Evolutionary conservation across 1,140 invertebrate species (phyloP).

Genomic region (Penaeus vannamei): DNA sequence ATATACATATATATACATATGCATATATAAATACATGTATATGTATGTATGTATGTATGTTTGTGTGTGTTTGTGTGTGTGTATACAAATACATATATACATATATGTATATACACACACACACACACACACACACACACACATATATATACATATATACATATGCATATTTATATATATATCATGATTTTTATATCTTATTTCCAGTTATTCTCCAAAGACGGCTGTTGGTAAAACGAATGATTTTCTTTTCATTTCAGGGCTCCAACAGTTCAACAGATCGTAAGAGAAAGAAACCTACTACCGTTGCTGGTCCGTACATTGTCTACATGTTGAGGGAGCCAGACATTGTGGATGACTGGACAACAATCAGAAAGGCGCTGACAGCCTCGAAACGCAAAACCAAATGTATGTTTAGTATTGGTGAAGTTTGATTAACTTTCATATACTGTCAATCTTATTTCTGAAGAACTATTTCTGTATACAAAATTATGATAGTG

Average conservation of each 20-base stretch:
- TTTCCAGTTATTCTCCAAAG: neutral
- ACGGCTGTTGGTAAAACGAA: neutral
- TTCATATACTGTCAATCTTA: neutral
- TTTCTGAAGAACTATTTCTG: neutral
- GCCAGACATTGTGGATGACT: constrained; percentile 95
- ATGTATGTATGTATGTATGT: too few relatives aligned
- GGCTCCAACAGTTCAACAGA: constrained; percentile 70
- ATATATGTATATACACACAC: too few relatives aligned
- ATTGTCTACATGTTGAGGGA: constrained; percentile 97
- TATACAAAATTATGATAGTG: too few relatives aligned
- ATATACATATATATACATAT: too few relatives aligned
- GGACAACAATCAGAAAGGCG: constrained; percentile 92
- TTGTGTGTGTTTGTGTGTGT: too few relatives aligned
- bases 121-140: too few relatives aligned
- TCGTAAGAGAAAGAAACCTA: constrained; percentile 72
- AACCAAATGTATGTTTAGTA: constrained; percentile 64
- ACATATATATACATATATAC: too few relatives aligned
- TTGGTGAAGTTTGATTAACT: neutral
- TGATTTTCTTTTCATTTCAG: constrained; percentile 1
- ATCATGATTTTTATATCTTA: neutral
- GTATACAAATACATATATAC: too few relatives aligned
- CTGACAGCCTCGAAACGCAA: constrained; percentile 73
- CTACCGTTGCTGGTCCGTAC: constrained; percentile 88
- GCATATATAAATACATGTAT: neutral
- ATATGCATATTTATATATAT: too few relatives aligned